Evolutionary conservation across 2,113 vertebrate genomes (phyloP).

Genomic region (Carassius carassius): DNA sequence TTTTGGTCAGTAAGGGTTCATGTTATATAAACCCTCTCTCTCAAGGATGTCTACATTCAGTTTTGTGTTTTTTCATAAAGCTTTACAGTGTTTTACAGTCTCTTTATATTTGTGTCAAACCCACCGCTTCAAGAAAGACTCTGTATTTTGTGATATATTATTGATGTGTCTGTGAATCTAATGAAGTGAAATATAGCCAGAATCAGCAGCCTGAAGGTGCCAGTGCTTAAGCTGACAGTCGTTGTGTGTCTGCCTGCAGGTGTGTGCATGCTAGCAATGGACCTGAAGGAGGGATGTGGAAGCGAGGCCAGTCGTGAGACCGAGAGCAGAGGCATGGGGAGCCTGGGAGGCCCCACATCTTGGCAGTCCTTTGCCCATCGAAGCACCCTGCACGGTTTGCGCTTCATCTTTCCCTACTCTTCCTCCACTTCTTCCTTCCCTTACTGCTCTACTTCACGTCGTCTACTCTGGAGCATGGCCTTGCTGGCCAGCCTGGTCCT

Average conservation of each 20-base stretch:
- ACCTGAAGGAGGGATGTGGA: constrained; percentile 90
- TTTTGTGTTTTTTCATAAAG: constrained; percentile 19
- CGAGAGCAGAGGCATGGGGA: constrained; percentile 78
- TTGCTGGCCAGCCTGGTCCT: constrained; percentile 89
- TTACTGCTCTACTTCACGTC: constrained; percentile 81
- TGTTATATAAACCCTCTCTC: constrained; percentile 1
- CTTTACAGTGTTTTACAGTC: constrained; percentile 17
- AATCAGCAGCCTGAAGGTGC: constrained; percentile 18
- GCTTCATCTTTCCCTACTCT: constrained; percentile 86
- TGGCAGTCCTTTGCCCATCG: constrained; percentile 90
- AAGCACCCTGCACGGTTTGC: constrained; percentile 93
- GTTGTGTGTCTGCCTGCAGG: constrained; percentile 48
- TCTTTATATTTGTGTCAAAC: constrained; percentile 26
- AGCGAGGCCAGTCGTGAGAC: constrained; percentile 85
- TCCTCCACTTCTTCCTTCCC: neutral
- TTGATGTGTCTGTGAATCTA: constrained; percentile 15
- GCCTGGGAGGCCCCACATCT: constrained; percentile 63
- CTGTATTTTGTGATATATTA: neutral
- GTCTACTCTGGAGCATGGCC: constrained; percentile 89
- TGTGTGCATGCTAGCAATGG: constrained; percentile 76
- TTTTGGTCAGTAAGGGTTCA: neutral
- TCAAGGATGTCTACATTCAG: constrained; percentile 8
- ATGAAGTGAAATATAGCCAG: constrained; percentile 11
- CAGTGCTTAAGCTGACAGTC: constrained; percentile 16
- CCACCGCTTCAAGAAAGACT: neutral